Conservation (phyloP, 2,113 vertebrate genomes). For the Pseudolaguvia tuberculata region DNA sequence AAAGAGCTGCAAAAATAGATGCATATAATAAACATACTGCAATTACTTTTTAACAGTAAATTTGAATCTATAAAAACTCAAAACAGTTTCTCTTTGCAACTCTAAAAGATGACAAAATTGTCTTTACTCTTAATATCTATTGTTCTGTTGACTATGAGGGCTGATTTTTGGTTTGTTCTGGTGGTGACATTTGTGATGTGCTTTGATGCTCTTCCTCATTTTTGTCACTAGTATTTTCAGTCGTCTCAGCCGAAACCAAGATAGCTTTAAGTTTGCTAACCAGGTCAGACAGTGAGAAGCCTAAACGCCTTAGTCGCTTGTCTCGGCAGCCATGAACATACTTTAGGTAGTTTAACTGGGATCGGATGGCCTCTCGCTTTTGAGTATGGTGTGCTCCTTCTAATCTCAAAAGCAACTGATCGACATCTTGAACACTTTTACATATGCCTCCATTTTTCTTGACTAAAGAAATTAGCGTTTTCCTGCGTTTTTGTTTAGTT, state of each 20-base stretch:
- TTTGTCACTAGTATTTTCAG: neutral
- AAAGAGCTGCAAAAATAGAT: neutral
- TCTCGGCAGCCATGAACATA: conserved; percentile 58
- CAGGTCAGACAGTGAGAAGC: conserved; percentile 52
- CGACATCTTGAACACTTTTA: conserved; percentile 62
- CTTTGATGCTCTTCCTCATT: neutral
- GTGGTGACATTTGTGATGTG: neutral
- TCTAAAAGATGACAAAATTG: neutral
- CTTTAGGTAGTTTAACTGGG: conserved; percentile 67
- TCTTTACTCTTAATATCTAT: conserved; percentile 25
- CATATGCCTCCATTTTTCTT: conserved; percentile 65
- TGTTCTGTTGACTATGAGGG: neutral
- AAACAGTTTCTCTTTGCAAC: conserved; percentile 32
- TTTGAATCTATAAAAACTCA: too few species aligned
- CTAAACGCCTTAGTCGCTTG: conserved; percentile 44
- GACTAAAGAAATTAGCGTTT: conserved; percentile 57
- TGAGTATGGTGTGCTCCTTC: conserved; percentile 52
- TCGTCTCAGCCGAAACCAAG: conserved; percentile 46
- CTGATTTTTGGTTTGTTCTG: neutral
- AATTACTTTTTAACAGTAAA: neutral
- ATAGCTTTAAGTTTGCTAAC: conserved; percentile 59
- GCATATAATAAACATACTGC: neutral
- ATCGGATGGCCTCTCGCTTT: conserved; percentile 60
- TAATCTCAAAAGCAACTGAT: conserved; percentile 60
- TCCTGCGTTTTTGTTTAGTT: conserved; percentile 45